Evolutionary conservation across 1,140 invertebrate species (phyloP).

Genomic region (Adelges cooleyi): DNA sequence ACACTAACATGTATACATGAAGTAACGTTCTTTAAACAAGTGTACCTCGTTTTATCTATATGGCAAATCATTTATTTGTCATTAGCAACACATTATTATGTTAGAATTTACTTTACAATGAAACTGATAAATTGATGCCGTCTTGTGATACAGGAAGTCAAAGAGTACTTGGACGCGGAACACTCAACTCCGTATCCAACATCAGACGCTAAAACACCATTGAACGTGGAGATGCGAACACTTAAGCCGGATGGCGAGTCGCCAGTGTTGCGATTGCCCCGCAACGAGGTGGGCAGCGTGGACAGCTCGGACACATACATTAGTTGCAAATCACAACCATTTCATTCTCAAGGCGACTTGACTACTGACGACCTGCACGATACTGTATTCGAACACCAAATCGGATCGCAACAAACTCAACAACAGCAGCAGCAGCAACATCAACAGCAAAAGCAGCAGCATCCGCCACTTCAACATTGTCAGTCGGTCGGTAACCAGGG

Average conservation of each 20-base stretch:
- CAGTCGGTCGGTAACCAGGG: no score
- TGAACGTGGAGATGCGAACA: conserved; percentile 66
- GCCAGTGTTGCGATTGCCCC: conserved; percentile 40
- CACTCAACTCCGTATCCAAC: conserved; percentile 70
- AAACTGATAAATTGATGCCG: not conserved
- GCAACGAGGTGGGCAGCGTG: conserved; percentile 54
- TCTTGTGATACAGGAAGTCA: conserved; percentile 55
- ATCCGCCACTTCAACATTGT: conserved; percentile 35
- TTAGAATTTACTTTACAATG: not conserved
- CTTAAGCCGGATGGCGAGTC: conserved; percentile 42
- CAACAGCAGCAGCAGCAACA: not conserved
- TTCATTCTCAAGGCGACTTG: conserved; percentile 52
- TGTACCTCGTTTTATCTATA: no score
- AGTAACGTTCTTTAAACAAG: no score
- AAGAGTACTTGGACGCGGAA: conserved; percentile 76
- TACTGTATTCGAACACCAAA: conserved; percentile 41
- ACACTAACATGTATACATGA: no score
- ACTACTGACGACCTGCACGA: conserved; percentile 41
- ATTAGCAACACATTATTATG: not conserved
- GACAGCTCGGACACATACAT: conserved; percentile 87
- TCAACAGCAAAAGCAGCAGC: conserved; percentile 28
- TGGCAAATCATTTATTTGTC: not conserved
- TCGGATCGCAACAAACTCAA: no score
- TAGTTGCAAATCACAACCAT: conserved; percentile 89
- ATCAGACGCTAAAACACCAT: conserved; percentile 61